Evolutionary conservation across 2,888 invertebrate species (phyloP).

Genomic region (Agrenia bidenticulata): DNA sequence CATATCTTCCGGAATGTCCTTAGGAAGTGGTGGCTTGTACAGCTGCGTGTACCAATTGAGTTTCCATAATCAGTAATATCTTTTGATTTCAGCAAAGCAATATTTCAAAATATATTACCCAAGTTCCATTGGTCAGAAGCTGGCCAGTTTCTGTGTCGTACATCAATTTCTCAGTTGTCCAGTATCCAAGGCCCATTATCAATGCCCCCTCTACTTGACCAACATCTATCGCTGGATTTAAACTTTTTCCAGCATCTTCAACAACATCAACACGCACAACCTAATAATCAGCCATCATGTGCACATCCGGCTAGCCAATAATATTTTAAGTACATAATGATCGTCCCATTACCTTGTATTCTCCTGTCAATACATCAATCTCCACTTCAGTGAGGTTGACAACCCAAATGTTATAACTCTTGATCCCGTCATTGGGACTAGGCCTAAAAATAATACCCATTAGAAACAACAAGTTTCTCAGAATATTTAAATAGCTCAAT

Average conservation of each 20-base stretch:
- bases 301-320: too few relatives aligned
- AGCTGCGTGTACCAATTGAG: constrained; percentile 42
- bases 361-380: constrained; percentile 76
- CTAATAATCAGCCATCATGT: too few relatives aligned
- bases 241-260: constrained; percentile 53
- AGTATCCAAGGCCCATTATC: constrained; percentile 58
- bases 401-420: constrained; percentile 55
- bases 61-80: neutral
- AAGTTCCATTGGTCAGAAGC: constrained; percentile 56
- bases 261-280: constrained; percentile 48
- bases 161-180: constrained; percentile 55
- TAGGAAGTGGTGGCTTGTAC: constrained; percentile 53
- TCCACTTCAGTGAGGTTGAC: constrained; percentile 60
- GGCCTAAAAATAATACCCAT: too few relatives aligned
- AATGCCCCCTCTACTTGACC: constrained; percentile 58
- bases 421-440: constrained; percentile 31
- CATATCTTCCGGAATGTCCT: constrained; percentile 54
- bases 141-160: constrained; percentile 56
- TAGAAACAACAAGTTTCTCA: too few relatives aligned
- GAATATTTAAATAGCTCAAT: too few relatives aligned
- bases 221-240: constrained; percentile 56
- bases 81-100: neutral
- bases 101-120: constrained; percentile 49
- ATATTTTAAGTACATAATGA: too few relatives aligned
- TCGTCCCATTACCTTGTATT: constrained; percentile 61